A percentile compares a stretch with the other conserved stretches of the same genome.
phyloP scores from a whole-genome alignment of 2,888 invertebrate species.

The Oeneis ivallda region DNA sequence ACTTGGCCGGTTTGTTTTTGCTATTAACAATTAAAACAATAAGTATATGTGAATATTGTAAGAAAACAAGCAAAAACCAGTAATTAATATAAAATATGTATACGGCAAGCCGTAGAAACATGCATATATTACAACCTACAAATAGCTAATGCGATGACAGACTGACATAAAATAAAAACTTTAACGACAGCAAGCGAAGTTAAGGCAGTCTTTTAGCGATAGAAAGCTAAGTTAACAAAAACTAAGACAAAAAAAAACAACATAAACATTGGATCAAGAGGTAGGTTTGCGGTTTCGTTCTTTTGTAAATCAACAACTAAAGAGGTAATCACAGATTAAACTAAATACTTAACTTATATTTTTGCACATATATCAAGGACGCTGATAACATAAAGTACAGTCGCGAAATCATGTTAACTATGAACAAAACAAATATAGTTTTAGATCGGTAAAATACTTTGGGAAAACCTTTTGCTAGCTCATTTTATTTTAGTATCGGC shows the following conservation, averaged over 20 bases:
- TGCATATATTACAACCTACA: constrained; percentile 30
- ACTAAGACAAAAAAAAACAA: constrained; percentile 10
- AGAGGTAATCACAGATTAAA: no score
- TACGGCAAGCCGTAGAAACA: constrained; percentile 40
- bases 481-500: no score
- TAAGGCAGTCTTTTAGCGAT: constrained; percentile 22
- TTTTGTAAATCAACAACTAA: not conserved
- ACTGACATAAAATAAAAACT: constrained; percentile 19
- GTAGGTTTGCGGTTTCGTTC: not conserved
- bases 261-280: constrained; percentile 31
- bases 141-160: constrained; percentile 16
- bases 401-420: not conserved
- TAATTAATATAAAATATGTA: not conserved
- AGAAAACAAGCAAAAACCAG: constrained; percentile 9
- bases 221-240: constrained; percentile 27
- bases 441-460: no score
- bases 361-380: no score
- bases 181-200: constrained; percentile 24
- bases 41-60: constrained; percentile 2
- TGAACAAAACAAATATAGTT: not conserved
- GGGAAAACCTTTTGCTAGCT: no score
- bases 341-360: no score
- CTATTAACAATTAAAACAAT: not conserved
- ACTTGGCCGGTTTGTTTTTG: no score
- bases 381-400: not conserved